These are phyloP conservation scores for Protophormia terraenovae DNA, from an alignment of 2,888 invertebrate genomes.

Conservation along the genomic window DNA sequence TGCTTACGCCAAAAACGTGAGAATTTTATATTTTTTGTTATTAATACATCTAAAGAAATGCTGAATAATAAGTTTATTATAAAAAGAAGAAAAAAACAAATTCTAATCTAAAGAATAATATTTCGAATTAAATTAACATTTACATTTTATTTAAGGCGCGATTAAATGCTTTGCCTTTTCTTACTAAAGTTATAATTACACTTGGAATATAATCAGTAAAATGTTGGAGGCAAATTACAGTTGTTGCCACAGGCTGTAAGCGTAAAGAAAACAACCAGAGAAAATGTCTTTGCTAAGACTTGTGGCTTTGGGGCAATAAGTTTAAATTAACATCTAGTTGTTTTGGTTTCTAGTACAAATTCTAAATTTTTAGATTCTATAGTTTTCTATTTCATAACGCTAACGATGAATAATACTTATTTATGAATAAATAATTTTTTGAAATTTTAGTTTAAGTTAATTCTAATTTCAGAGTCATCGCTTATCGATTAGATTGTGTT, in stretches of 20 bases:
- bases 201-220: neutral
- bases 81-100: neutral
- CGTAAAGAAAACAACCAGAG: neutral
- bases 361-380: neutral
- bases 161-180: neutral
- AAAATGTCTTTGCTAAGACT: neutral
- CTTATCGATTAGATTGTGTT: neutral
- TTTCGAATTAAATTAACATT: slow-evolving; percentile 9
- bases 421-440: neutral
- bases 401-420: neutral
- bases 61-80: slow-evolving; percentile 9
- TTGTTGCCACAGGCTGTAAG: neutral
- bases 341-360: neutral
- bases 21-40: slow-evolving; percentile 25
- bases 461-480: neutral
- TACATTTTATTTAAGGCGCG: slow-evolving; percentile 10
- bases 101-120: neutral
- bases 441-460: neutral
- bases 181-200: neutral
- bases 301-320: neutral
- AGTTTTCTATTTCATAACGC: neutral
- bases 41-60: neutral
- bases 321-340: neutral
- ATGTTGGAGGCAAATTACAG: neutral
- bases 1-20: slow-evolving; percentile 20